Conservation (phyloP, 2,113 vertebrate genomes). For the Phaetusa simplex region DNA sequence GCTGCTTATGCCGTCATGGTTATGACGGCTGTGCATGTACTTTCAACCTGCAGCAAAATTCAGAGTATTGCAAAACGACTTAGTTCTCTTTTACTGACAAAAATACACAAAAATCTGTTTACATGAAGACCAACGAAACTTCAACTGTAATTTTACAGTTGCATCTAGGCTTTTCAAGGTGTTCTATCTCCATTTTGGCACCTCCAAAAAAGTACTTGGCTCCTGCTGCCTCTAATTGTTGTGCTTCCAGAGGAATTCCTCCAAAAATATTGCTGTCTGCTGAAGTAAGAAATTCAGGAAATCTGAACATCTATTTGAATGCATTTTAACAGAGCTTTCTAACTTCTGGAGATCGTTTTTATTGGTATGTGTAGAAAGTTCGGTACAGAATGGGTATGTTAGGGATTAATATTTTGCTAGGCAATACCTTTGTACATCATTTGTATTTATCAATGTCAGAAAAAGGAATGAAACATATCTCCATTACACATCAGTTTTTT, state of each 20-base stretch:
- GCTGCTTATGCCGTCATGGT: not conserved
- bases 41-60: not conserved
- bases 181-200: not conserved
- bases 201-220: not conserved
- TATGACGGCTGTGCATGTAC: not conserved
- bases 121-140: rapidly evolving
- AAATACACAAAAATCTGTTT: not conserved
- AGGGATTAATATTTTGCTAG: not conserved
- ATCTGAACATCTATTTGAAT: not conserved
- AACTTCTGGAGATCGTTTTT: not conserved
- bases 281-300: not conserved
- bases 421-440: not conserved
- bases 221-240: not conserved
- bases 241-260: not conserved
- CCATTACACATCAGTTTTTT: not conserved
- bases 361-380: not conserved
- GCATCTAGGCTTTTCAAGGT: not conserved
- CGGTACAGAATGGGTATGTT: not conserved
- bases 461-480: not conserved
- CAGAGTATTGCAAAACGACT: not conserved
- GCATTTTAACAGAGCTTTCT: not conserved
- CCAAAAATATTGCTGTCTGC: not conserved
- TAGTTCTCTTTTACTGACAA: not conserved
- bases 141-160: not conserved
- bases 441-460: not conserved